A percentile compares a stretch with the other conserved stretches of the same genome.
Conservation (phyloP, 2,113 vertebrate genomes). For the Salvator merianae region DNA sequence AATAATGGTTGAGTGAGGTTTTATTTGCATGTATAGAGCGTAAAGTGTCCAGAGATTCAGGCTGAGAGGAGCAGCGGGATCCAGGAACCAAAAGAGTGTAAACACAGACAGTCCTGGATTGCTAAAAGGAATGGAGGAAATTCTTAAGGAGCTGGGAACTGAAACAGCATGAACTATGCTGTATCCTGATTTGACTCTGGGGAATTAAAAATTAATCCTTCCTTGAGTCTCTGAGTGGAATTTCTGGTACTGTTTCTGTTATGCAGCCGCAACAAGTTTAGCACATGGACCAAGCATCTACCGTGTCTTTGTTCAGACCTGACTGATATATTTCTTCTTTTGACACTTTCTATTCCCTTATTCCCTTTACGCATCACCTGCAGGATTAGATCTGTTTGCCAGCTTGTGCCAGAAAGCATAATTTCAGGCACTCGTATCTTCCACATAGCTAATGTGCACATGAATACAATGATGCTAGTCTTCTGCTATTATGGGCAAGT, state of each 20-base stretch:
- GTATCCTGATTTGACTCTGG: slow-evolving; percentile 27
- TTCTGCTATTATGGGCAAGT: neutral
- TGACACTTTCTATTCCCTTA: slow-evolving; percentile 12
- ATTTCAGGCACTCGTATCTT: slow-evolving; percentile 1
- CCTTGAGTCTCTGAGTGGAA: slow-evolving; percentile 11
- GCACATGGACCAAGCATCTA: slow-evolving; percentile 24
- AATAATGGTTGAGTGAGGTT: neutral
- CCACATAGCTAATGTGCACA: neutral
- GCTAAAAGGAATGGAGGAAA: neutral
- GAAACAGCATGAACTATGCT: slow-evolving; percentile 1
- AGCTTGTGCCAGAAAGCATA: neutral
- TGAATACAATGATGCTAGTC: neutral
- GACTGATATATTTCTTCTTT: slow-evolving; percentile 36
- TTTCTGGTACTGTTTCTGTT: slow-evolving; percentile 27
- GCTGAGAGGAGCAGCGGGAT: slow-evolving; percentile 7
- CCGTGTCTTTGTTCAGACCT: slow-evolving; percentile 21
- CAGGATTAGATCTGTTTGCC: slow-evolving; percentile 32
- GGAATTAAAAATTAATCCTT: slow-evolving; percentile 34
- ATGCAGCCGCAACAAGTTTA: slow-evolving; percentile 17
- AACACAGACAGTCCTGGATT: slow-evolving; percentile 13
- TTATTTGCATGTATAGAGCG: neutral
- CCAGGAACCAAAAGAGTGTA: slow-evolving; percentile 22
- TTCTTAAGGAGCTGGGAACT: slow-evolving; percentile 22
- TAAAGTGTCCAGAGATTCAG: neutral
- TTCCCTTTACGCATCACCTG: slow-evolving; percentile 27